Evolutionary conservation across 2,888 invertebrate species (phyloP).

Genomic region (Cryptosula pallasiana): DNA sequence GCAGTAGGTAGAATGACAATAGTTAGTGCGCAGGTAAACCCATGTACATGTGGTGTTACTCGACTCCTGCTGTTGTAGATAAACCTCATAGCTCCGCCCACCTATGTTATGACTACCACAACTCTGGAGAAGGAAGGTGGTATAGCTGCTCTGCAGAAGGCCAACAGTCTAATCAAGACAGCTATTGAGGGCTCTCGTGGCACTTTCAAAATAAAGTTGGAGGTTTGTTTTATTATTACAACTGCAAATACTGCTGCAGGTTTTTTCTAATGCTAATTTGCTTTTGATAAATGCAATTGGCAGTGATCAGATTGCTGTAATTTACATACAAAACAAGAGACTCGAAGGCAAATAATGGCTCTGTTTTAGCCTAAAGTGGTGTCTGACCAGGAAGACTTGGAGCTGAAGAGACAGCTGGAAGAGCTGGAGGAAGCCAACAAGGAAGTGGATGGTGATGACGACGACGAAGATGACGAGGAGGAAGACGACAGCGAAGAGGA

Average conservation of each 20-base stretch:
- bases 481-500: constrained; percentile 21
- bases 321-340: too few relatives aligned
- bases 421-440: constrained; percentile 87
- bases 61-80: constrained; percentile 67
- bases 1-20: too few relatives aligned
- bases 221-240: constrained; percentile 69
- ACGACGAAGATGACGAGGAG: constrained; percentile 48
- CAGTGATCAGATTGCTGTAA: too few relatives aligned
- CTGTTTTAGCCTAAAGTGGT: constrained; percentile 92
- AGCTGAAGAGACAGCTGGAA: constrained; percentile 87
- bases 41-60: too few relatives aligned
- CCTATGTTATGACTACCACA: constrained; percentile 97
- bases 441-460: constrained; percentile 74
- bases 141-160: constrained; percentile 78
- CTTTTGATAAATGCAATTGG: too few relatives aligned
- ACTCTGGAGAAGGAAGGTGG: constrained; percentile 94
- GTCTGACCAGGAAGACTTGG: constrained; percentile 95
- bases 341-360: too few relatives aligned
- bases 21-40: too few relatives aligned
- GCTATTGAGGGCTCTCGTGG: constrained; percentile 79
- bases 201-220: constrained; percentile 89
- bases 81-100: constrained; percentile 94
- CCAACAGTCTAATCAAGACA: constrained; percentile 78
- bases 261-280: too few relatives aligned
- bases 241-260: too few relatives aligned